Evolutionary conservation across 2,113 vertebrate genomes (phyloP), one percentile per base, ranked within the genome.

Genomic region (Pterocles gutturalis): DNA sequence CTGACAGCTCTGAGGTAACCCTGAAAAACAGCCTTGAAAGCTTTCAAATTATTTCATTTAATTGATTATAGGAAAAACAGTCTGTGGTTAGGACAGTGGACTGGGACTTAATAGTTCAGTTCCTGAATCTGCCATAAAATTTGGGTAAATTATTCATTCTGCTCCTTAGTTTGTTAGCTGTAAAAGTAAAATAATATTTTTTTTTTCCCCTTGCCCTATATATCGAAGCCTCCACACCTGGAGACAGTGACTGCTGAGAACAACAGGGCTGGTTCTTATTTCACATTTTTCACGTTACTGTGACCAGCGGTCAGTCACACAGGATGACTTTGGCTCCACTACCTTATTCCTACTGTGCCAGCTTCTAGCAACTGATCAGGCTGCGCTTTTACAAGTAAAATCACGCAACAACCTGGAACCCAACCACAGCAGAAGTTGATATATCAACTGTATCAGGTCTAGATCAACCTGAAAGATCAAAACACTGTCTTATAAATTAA

Each of bases 31-130:
- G 76, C 76, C 36, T 45, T 53, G 58, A 89, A 77, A 57, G 34
- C 22, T 67, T 71, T 86, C 49, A 86, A 71, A 86, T 66, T n/a
- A 62, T 65, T 93, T 51, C 9, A 75, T 81, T 87, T 93, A 66
- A 84, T 8, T 80, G 81, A 95, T 69, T 76, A 92, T 71, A 94
- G 76, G 58, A 96, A 95, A 96, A 93, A 71, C 13, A 24, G 28
- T 77, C 88, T 92, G 85, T 77, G 85, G 54, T 96, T 93, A 92
- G 79, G 71, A 93, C 60, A 96, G 71, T 86, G 62, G 71, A 88
- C 62, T 88, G 58, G 28, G 67, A 95, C 64, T 88, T 85, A 86
- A 86, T 48, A 89, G 51, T 67, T 95, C 73, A 78, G 71, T 73
- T 95, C 90, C 90, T 90, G 79, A 90, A 83, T 38, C 55, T 95